phyloP scores from a whole-genome alignment of 2,797 vertebrate species.

The Pitangus sulphuratus region DNA sequence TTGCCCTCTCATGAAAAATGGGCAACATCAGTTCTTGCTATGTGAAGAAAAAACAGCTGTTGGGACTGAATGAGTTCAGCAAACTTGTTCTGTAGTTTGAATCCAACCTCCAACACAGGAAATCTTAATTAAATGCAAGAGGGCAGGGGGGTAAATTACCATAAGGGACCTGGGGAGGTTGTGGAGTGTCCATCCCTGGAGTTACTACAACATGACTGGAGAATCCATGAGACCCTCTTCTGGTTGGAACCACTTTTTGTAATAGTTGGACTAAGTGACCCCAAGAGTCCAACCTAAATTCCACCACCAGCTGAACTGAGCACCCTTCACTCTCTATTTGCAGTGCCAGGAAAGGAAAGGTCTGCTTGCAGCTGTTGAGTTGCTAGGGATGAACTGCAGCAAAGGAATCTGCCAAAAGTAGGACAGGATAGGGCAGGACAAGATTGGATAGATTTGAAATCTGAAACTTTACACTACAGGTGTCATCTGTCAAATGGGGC shows the following conservation, averaged over 20 bases:
- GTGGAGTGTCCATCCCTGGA: not conserved
- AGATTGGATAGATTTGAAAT: not conserved
- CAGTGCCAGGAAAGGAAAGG: not conserved
- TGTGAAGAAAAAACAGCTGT: not conserved
- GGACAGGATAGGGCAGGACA: not conserved
- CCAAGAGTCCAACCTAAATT: not conserved
- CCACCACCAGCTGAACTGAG: not conserved
- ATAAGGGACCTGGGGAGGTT: accelerated
- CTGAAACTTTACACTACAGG: not conserved
- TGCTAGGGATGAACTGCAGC: not conserved
- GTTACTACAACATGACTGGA: not conserved
- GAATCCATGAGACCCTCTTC: not conserved
- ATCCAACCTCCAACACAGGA: not conserved
- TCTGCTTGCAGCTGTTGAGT: not conserved
- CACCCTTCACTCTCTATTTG: not conserved
- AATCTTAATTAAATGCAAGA: not conserved
- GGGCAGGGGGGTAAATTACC: accelerated
- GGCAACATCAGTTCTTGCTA: not conserved
- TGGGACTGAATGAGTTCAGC: not conserved
- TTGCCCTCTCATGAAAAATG: not conserved
- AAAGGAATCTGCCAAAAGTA: not conserved
- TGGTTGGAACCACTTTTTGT: not conserved
- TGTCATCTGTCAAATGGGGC: not conserved
- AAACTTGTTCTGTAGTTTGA: not conserved
- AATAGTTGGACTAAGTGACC: not conserved